Conservation (phyloP, 2,113 vertebrate genomes). For the Alligator mississippiensis region DNA sequence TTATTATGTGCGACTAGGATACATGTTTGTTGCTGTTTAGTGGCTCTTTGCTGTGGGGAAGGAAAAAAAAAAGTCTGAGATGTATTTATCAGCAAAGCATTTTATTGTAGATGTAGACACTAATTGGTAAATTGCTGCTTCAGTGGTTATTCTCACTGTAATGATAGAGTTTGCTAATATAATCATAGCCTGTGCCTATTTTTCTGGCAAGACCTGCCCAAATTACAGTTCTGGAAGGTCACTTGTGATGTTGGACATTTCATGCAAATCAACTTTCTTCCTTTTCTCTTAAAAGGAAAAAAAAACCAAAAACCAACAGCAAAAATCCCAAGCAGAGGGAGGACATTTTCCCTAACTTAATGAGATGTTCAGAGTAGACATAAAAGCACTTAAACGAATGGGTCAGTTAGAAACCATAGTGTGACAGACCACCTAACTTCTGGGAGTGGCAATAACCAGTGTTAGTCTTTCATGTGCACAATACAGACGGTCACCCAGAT, state of each 20-base stretch:
- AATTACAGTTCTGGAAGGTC: constrained; percentile 41
- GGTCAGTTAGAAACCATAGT: background rate
- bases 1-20: background rate
- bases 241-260: constrained; percentile 4
- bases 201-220: constrained; percentile 7
- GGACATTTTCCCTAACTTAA: constrained; percentile 16
- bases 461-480: background rate
- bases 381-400: background rate
- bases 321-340: background rate
- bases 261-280: constrained; percentile 17
- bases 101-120: constrained; percentile 12
- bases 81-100: constrained; percentile 5
- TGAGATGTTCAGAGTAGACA: constrained; percentile 55
- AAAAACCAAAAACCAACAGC: background rate
- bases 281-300: constrained; percentile 35
- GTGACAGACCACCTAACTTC: background rate
- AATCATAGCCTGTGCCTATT: constrained; percentile 35
- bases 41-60: background rate
- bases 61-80: background rate
- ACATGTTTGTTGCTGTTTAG: background rate
- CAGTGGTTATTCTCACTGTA: background rate
- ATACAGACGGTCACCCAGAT: background rate
- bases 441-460: background rate
- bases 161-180: constrained; percentile 33
- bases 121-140: constrained; percentile 49